A percentile compares a stretch with the other conserved stretches of the same genome.
Conservation (phyloP, 1,140 invertebrate genomes). For the Zaprionus inermis region DNA sequence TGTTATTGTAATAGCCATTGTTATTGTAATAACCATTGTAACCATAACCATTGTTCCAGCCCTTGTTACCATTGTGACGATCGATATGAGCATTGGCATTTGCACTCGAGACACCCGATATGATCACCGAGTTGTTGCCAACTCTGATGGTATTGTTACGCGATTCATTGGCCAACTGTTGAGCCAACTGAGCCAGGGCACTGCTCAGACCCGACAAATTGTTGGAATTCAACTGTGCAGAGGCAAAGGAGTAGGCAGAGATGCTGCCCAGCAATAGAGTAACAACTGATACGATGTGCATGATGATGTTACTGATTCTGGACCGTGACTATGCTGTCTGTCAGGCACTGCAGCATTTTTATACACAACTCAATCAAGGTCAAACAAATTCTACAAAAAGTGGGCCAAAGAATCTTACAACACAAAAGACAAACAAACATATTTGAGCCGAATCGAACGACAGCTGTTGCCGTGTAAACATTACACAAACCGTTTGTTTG, state of each 20-base stretch:
- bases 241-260: conserved; percentile 5
- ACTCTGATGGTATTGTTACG: conserved; percentile 7
- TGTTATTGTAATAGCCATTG: conserved; percentile 17
- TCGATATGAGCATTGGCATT: conserved; percentile 12
- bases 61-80: neutral
- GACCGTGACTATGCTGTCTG: conserved; percentile 21
- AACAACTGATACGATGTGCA: conserved; percentile 30
- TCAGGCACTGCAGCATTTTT: neutral
- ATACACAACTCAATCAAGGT: neutral
- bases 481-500: neutral
- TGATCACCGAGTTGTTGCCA: conserved; percentile 9
- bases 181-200: conserved; percentile 17
- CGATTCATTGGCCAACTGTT: conserved; percentile 2
- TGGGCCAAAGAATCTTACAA: neutral
- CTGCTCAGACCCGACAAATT: neutral
- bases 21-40: conserved; percentile 11
- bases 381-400: neutral
- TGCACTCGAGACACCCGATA: conserved; percentile 23
- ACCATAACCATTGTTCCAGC: neutral
- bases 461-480: neutral
- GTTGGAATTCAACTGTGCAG: neutral
- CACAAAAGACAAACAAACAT: neutral
- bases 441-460: neutral
- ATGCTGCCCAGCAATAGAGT: conserved; percentile 31
- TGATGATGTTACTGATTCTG: conserved; percentile 13